phyloP scores from a whole-genome alignment of 1,140 invertebrate species.

The Papilio glaucus region DNA sequence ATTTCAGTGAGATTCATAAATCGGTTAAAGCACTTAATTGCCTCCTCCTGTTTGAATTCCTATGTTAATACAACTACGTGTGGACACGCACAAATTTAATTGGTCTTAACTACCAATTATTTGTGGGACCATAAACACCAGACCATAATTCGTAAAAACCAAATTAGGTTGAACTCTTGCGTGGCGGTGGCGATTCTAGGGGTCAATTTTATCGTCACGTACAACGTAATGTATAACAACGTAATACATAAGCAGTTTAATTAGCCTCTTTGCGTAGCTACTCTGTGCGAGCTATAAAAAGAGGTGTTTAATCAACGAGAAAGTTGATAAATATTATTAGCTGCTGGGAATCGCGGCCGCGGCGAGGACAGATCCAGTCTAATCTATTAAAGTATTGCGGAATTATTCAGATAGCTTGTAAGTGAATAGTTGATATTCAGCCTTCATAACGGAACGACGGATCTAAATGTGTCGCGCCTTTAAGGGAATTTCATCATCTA shows the following conservation, averaged over 20 bases:
- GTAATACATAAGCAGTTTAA: no score
- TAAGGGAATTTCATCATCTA: slow-evolving; percentile 17
- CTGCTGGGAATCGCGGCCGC: background rate
- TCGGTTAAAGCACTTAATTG: background rate
- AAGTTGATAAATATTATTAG: slow-evolving; percentile 28
- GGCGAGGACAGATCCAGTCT: slow-evolving; percentile 15
- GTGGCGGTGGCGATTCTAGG: no score
- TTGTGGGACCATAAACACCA: no score
- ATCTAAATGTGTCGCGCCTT: background rate
- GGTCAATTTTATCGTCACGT: no score
- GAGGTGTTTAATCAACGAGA: slow-evolving; percentile 24
- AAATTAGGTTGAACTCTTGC: no score
- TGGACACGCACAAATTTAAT: background rate
- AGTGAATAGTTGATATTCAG: slow-evolving; percentile 23
- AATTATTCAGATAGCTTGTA: slow-evolving; percentile 30
- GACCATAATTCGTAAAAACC: no score
- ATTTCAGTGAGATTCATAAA: no score
- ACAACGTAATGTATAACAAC: no score
- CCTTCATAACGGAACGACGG: background rate
- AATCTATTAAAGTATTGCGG: slow-evolving; percentile 22
- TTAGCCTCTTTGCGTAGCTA: slow-evolving; percentile 3
- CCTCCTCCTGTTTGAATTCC: background rate
- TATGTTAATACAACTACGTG: background rate
- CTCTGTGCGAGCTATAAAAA: slow-evolving; percentile 9
- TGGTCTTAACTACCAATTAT: background rate